These are phyloP conservation scores for Copidosoma aretas DNA, from an alignment of 2,888 invertebrate genomes.

Conservation along the genomic window DNA sequence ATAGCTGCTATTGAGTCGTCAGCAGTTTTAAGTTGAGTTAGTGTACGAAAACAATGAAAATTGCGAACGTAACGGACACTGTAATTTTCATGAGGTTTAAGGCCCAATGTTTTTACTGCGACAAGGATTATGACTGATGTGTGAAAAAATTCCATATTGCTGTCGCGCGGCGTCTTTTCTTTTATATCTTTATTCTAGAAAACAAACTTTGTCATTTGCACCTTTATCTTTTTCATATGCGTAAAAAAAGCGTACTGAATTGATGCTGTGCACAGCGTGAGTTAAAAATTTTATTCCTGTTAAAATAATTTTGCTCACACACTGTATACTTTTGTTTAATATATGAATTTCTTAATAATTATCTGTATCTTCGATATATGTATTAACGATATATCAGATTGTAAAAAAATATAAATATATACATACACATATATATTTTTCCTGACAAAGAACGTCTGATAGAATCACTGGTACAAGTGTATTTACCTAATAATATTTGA, in stretches of 20 bases:
- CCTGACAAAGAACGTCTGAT: slow-evolving; percentile 37
- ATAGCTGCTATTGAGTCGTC: slow-evolving; percentile 48
- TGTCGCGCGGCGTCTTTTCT: slow-evolving; percentile 41
- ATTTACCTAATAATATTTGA: slow-evolving; percentile 19
- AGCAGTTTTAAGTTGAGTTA: slow-evolving; percentile 27
- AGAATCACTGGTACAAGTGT: slow-evolving; percentile 36
- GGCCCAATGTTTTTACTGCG: slow-evolving; percentile 34
- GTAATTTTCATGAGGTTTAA: slow-evolving; percentile 16
- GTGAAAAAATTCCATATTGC: slow-evolving; percentile 41
- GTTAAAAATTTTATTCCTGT: slow-evolving; percentile 52
- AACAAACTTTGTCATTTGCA: slow-evolving; percentile 53
- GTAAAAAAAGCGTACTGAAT: slow-evolving; percentile 38
- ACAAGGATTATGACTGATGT: slow-evolving; percentile 20
- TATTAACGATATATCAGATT: slow-evolving; percentile 22
- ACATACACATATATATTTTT: slow-evolving; percentile 27
- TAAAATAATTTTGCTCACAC: slow-evolving; percentile 48
- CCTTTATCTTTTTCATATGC: slow-evolving; percentile 43
- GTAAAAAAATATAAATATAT: slow-evolving; percentile 24
- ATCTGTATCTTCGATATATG: slow-evolving; percentile 34
- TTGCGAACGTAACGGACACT: slow-evolving; percentile 28
- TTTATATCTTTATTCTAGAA: slow-evolving; percentile 51
- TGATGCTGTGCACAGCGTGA: slow-evolving; percentile 43
- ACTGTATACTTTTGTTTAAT: slow-evolving; percentile 43
- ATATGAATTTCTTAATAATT: slow-evolving; percentile 3
- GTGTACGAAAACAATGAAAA: slow-evolving; percentile 26